Evolutionary conservation across 2,113 vertebrate genomes (phyloP).

Genomic region (Nothocercus nigrocapillus): DNA sequence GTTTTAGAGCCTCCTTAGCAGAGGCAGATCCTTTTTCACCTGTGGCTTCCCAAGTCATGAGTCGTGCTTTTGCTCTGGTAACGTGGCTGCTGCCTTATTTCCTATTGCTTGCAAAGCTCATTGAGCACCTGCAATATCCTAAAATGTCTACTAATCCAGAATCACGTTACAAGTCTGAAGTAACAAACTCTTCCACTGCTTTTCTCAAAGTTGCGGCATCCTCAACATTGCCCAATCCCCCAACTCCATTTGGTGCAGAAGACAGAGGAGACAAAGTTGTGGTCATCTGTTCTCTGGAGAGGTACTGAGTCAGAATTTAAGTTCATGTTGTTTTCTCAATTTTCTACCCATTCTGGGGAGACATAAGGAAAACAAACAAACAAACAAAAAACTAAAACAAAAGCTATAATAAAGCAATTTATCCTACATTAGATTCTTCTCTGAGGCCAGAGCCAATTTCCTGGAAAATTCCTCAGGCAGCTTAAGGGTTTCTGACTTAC

Average conservation of each 20-base stretch:
- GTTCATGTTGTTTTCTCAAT: not conserved
- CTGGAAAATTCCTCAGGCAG: not conserved
- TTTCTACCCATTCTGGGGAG: not conserved
- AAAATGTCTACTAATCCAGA: not conserved
- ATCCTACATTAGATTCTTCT: not conserved
- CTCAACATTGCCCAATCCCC: not conserved
- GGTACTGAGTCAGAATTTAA: not conserved
- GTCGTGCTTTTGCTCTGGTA: not conserved
- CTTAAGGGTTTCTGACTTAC: not conserved
- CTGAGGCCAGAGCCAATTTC: not conserved
- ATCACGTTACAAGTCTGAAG: not conserved
- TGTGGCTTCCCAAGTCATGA: not conserved
- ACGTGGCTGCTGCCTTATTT: not conserved
- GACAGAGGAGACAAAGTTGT: not conserved
- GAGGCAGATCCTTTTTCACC: not conserved
- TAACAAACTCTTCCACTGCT: not conserved
- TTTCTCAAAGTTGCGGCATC: not conserved
- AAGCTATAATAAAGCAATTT: rapidly evolving
- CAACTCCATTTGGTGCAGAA: not conserved
- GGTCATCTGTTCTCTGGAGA: not conserved
- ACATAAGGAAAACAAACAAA: not conserved
- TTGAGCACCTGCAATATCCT: not conserved
- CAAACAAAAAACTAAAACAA: not conserved
- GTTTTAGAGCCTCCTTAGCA: not conserved
- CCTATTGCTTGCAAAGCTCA: not conserved